Evolutionary conservation across 2,888 invertebrate species (phyloP).

Genomic region (Chymomyza amoena): DNA sequence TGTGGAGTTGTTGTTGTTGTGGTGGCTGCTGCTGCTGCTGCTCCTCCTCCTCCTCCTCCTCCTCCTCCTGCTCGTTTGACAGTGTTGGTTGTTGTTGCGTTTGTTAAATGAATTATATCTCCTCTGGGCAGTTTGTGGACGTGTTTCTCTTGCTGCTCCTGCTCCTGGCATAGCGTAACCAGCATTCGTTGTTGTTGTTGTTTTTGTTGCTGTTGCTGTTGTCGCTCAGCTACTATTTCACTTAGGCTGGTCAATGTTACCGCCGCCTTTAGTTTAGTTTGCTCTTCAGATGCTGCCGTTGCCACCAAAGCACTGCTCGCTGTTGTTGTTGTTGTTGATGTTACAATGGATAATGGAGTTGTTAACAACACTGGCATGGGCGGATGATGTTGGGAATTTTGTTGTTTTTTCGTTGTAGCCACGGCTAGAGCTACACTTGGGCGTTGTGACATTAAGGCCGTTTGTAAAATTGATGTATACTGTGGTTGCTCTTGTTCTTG

Average conservation of each 20-base stretch:
- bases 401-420: conserved; percentile 43
- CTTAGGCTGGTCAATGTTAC: conserved; percentile 72
- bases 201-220: conserved; percentile 62
- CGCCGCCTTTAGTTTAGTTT: conserved; percentile 73
- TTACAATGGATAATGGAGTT: conserved; percentile 11
- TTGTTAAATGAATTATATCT: conserved; percentile 61
- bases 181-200: conserved; percentile 8
- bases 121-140: conserved; percentile 58
- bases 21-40: conserved; percentile 27
- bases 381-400: neutral
- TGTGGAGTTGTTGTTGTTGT: conserved; percentile 10
- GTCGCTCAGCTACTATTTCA: conserved; percentile 72
- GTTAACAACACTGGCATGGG: neutral
- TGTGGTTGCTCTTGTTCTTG: conserved; percentile 45
- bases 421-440: conserved; percentile 50
- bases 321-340: conserved; percentile 37
- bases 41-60: conserved; percentile 16
- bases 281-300: conserved; percentile 56
- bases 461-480: conserved; percentile 77
- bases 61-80: conserved; percentile 5
- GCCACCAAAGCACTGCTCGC: conserved; percentile 28
- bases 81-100: conserved; percentile 45
- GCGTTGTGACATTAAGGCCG: conserved; percentile 78
- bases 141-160: conserved; percentile 27
- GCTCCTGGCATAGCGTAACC: conserved; percentile 33